These are phyloP conservation scores for Diarsia mendica DNA, from an alignment of 2,888 invertebrate species.

Conservation along the genomic window DNA sequence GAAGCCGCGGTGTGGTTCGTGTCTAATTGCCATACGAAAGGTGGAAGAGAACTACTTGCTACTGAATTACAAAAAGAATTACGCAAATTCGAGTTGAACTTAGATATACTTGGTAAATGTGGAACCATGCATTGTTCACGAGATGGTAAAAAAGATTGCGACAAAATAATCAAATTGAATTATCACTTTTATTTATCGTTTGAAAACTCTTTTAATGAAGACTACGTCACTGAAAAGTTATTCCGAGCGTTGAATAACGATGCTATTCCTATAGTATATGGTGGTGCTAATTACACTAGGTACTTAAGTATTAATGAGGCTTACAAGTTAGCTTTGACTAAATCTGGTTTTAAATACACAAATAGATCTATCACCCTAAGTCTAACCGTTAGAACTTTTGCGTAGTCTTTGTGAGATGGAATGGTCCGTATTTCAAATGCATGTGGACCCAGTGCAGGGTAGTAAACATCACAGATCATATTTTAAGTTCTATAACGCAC, in stretches of 20 bases:
- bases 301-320: conserved; percentile 56
- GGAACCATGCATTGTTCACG: conserved; percentile 61
- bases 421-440: neutral
- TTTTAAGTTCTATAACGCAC: neutral
- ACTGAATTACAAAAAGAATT: conserved; percentile 54
- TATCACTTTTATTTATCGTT: conserved; percentile 82
- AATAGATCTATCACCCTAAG: neutral
- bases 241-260: conserved; percentile 77
- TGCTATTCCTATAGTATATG: conserved; percentile 92
- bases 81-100: conserved; percentile 33
- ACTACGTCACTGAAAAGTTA: conserved; percentile 79
- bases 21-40: conserved; percentile 65
- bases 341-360: neutral
- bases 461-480: neutral
- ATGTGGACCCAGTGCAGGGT: neutral
- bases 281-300: conserved; percentile 87
- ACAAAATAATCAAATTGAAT: conserved; percentile 66
- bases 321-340: neutral
- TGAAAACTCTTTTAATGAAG: conserved; percentile 80
- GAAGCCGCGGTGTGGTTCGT: conserved; percentile 75
- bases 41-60: conserved; percentile 57
- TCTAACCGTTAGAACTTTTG: neutral
- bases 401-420: neutral
- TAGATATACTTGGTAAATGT: conserved; percentile 70
- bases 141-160: conserved; percentile 68